Conservation (phyloP, 2,888 invertebrate species). For the Myopa testacea region DNA sequence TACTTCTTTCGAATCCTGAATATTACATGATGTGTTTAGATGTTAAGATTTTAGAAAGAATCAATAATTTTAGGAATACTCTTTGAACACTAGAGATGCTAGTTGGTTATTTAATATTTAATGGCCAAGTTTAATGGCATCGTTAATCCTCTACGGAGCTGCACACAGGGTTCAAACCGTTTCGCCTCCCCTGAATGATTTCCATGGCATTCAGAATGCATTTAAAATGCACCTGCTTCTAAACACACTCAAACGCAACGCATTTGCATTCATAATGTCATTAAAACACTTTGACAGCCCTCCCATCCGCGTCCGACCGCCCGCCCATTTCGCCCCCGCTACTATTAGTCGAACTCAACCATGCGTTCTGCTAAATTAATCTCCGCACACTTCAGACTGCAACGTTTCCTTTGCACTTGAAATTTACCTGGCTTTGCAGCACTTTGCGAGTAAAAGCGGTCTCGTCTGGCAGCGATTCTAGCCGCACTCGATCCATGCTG, state of each 20-base stretch:
- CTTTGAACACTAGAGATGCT: no score
- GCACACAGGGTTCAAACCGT: no score
- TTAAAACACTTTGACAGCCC: slow-evolving; percentile 23
- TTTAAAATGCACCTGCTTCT: slow-evolving; percentile 5
- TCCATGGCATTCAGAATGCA: slow-evolving; percentile 1
- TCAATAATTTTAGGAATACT: no score
- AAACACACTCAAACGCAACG: neutral
- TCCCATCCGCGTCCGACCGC: neutral
- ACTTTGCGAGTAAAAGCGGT: neutral
- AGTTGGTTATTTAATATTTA: no score
- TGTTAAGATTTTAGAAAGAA: no score
- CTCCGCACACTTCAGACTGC: neutral
- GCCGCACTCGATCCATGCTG: no score
- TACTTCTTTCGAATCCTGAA: no score
- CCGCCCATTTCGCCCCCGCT: neutral
- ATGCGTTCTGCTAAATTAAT: slow-evolving; percentile 19
- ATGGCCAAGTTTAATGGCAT: no score
- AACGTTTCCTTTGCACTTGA: slow-evolving; percentile 21
- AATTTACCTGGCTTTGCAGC: slow-evolving; percentile 18
- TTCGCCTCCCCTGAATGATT: neutral
- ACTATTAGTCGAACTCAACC: slow-evolving; percentile 8
- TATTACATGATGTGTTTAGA: no score
- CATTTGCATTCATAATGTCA: slow-evolving; percentile 27
- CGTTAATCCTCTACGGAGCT: no score
- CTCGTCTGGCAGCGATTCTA: neutral